phyloP scores from a whole-genome alignment of 2,888 invertebrate genomes.

The Caenorhabditis sp. region DNA sequence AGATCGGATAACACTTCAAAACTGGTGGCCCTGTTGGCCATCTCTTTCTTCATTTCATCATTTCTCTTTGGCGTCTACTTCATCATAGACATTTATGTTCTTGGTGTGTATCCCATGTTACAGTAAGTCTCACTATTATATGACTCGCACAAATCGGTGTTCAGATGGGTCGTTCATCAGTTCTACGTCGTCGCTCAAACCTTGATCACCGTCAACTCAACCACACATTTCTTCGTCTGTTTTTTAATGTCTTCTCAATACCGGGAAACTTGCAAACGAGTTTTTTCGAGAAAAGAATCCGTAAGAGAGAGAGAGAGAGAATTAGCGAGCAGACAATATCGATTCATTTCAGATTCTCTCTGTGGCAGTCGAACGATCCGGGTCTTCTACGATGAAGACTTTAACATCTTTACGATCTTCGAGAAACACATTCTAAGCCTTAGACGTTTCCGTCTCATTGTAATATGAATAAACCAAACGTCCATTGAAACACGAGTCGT shows the following conservation, averaged over 20 bases:
- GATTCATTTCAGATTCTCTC: too few species aligned
- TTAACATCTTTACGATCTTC: too few species aligned
- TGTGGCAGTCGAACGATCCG: too few species aligned
- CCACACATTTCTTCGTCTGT: constrained; percentile 6
- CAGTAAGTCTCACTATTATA: background rate
- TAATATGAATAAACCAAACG: too few species aligned
- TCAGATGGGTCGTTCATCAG: background rate
- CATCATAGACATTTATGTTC: background rate
- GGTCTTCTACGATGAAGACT: too few species aligned
- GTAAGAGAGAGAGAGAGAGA: too few species aligned
- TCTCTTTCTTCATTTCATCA: background rate
- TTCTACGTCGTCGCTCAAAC: background rate
- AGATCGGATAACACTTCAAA: background rate
- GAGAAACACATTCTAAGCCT: too few species aligned
- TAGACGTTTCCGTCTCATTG: too few species aligned
- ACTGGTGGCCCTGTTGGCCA: background rate
- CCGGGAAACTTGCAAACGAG: background rate
- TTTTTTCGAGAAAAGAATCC: background rate
- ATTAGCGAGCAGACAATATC: too few species aligned
- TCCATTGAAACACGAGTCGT: too few species aligned
- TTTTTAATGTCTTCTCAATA: constrained; percentile 15
- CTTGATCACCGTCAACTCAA: background rate
- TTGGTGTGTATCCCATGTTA: too few species aligned
- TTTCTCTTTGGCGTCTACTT: background rate
- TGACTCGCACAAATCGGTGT: background rate